Conservation (phyloP, 2,113 vertebrate species). For the Notarius lentiginosus region DNA sequence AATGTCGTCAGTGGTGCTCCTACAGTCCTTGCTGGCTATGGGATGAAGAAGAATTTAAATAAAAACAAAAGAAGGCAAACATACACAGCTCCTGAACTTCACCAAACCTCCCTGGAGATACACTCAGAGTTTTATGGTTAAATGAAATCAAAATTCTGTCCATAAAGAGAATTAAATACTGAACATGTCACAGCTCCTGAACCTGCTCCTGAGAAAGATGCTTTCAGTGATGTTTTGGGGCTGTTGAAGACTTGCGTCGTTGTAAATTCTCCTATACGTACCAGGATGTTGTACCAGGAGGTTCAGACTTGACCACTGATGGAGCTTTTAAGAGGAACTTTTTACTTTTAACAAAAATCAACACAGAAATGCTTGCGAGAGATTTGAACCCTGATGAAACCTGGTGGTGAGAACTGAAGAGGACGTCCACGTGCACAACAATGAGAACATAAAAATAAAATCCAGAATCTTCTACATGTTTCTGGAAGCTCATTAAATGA, state of each 20-base stretch:
- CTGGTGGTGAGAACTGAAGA: background rate
- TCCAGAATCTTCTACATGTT: background rate
- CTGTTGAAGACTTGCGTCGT: background rate
- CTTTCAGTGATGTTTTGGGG: background rate
- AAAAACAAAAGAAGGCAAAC: background rate
- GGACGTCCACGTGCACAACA: background rate
- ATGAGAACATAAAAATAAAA: background rate
- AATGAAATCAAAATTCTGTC: background rate
- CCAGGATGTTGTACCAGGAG: background rate
- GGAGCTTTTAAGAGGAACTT: background rate
- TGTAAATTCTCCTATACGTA: background rate
- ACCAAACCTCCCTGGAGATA: too few relatives aligned
- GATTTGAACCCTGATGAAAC: background rate
- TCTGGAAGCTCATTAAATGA: background rate
- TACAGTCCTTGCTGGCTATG: too few relatives aligned
- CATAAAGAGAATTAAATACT: background rate
- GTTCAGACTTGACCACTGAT: background rate
- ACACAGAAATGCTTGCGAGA: background rate
- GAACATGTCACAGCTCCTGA: background rate
- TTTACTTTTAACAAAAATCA: too few relatives aligned
- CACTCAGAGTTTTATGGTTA: too few relatives aligned
- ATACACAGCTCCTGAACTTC: background rate
- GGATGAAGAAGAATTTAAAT: too few relatives aligned
- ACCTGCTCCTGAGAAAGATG: background rate
- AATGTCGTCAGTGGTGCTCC: too few relatives aligned